Evolutionary conservation across 2,797 vertebrate genomes (phyloP).

Genomic region (Neosilurus hyrtlii): DNA sequence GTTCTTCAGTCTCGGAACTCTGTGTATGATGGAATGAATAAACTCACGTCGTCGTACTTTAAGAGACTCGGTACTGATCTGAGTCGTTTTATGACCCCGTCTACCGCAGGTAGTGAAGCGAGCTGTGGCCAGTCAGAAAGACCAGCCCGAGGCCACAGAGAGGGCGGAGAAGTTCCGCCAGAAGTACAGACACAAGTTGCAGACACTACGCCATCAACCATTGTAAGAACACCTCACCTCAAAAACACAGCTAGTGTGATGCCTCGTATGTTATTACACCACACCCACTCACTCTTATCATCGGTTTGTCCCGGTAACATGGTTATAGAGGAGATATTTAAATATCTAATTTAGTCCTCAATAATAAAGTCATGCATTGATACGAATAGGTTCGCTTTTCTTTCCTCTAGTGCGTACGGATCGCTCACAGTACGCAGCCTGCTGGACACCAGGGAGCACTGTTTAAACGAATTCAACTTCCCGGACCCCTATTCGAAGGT

Average conservation of each 20-base stretch:
- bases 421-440: conserved; percentile 97
- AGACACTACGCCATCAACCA: conserved; percentile 91
- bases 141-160: conserved; percentile 76
- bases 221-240: conserved; percentile 77
- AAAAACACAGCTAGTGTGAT: not conserved
- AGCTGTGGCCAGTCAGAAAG: conserved; percentile 90
- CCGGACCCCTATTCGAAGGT: conserved; percentile 98
- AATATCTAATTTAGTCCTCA: not conserved
- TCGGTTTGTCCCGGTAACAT: not conserved
- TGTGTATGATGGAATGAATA: not conserved
- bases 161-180: conserved; percentile 93
- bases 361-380: not conserved
- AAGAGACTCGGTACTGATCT: not conserved
- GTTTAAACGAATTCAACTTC: conserved; percentile 98
- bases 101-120: conserved; percentile 86
- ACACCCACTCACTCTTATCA: not conserved
- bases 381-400: conserved; percentile 44
- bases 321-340: too few relatives aligned
- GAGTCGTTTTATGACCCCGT: not conserved
- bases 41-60: not conserved
- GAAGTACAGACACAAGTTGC: conserved; percentile 93
- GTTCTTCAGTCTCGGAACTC: too few relatives aligned
- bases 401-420: conserved; percentile 86
- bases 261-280: not conserved
- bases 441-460: conserved; percentile 96